Conservation (phyloP, 2,113 vertebrate genomes). For the Anguilla japonica region DNA sequence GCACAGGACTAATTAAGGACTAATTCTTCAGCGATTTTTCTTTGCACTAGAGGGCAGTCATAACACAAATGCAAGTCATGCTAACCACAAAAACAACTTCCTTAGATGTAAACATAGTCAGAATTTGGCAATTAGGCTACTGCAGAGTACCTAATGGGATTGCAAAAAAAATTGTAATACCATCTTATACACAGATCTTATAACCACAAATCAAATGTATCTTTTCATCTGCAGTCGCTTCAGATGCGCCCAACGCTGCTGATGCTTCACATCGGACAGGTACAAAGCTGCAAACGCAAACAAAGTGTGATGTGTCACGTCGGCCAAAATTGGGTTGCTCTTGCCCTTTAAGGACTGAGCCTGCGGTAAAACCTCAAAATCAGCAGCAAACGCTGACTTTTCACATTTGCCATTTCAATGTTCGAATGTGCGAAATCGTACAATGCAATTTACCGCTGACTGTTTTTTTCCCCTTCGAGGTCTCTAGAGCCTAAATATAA, state of each 20-base stretch:
- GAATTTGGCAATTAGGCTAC: not conserved
- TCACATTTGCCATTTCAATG: slow-evolving; percentile 24
- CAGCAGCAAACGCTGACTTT: not conserved
- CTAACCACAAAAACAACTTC: not conserved
- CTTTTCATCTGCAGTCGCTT: too few relatives aligned
- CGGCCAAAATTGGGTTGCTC: not conserved
- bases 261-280: not conserved
- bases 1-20: not conserved
- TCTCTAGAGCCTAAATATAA: not conserved
- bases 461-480: slow-evolving; percentile 1
- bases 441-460: slow-evolving; percentile 5
- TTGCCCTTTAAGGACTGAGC: not conserved
- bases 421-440: slow-evolving; percentile 21
- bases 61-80: not conserved
- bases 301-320: not conserved
- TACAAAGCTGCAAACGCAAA: not conserved
- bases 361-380: not conserved
- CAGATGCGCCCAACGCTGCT: too few relatives aligned
- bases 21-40: not conserved
- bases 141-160: not conserved
- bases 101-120: not conserved
- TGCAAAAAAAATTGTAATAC: not conserved
- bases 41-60: not conserved
- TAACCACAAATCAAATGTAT: too few relatives aligned
- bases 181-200: not conserved